These are phyloP conservation scores for Stictocephala bisonia DNA, from an alignment of 2,888 invertebrate genomes.

Conservation along the genomic window DNA sequence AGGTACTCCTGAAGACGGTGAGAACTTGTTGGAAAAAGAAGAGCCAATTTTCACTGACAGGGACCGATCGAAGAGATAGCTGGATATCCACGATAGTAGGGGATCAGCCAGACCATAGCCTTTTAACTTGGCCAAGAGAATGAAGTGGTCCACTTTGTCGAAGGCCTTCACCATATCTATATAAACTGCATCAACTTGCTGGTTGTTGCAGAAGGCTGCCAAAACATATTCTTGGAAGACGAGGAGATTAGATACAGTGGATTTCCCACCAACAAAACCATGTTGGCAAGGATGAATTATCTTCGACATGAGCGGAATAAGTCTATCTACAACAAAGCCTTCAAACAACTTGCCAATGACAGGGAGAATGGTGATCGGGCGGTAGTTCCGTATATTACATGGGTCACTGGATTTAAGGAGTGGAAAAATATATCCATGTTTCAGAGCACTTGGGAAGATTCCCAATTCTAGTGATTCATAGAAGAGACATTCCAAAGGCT, in stretches of 20 bases:
- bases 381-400: neutral
- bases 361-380: slow-evolving; percentile 24
- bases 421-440: neutral
- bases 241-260: slow-evolving; percentile 15
- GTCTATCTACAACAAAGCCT: neutral
- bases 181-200: slow-evolving; percentile 17
- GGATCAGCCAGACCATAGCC: neutral
- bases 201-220: neutral
- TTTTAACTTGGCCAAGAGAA: slow-evolving; percentile 11
- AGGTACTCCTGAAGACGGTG: slow-evolving; percentile 19
- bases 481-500: neutral
- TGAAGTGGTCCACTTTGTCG: too few relatives aligned
- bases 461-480: neutral
- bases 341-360: slow-evolving; percentile 4
- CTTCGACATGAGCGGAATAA: neutral
- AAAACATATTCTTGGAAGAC: slow-evolving; percentile 13
- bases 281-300: slow-evolving; percentile 5
- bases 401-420: slow-evolving; percentile 10
- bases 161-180: slow-evolving; percentile 13
- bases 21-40: too few relatives aligned
- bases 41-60: too few relatives aligned
- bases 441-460: slow-evolving; percentile 17
- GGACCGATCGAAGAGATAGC: too few relatives aligned
- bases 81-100: neutral
- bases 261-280: slow-evolving; percentile 11